Conservation (phyloP, 2,797 vertebrate genomes). For the Valencia hispanica region DNA sequence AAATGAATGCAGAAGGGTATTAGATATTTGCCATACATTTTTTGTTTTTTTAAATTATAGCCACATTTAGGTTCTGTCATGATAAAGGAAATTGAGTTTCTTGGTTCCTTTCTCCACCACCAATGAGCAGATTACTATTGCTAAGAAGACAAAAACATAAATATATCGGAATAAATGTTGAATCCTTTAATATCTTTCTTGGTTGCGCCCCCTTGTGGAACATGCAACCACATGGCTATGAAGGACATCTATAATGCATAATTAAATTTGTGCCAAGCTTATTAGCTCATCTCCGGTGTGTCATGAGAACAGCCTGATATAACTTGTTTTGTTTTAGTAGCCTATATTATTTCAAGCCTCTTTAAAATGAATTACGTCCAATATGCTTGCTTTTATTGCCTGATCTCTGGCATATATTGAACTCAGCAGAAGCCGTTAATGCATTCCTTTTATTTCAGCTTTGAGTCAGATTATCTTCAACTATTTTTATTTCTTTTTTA, state of each 20-base stretch:
- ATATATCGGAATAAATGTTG: neutral
- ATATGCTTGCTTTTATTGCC: neutral
- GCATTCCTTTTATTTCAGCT: neutral
- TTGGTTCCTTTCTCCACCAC: neutral
- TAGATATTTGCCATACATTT: no score
- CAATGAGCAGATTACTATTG: neutral
- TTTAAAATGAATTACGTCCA: neutral
- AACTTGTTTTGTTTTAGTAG: neutral
- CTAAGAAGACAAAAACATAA: neutral
- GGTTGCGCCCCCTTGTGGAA: constrained; percentile 73
- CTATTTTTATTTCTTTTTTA: neutral
- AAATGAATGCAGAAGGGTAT: no score
- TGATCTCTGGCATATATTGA: neutral
- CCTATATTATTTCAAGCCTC: neutral
- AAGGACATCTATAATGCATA: neutral
- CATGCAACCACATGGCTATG: neutral
- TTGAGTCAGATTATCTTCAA: neutral
- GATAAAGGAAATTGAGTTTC: neutral
- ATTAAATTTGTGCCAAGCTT: neutral
- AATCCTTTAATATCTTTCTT: constrained; percentile 14
- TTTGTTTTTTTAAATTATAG: neutral
- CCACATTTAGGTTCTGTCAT: neutral
- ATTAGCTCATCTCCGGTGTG: constrained; percentile 18
- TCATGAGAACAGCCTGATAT: constrained; percentile 19
- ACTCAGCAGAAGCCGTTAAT: neutral